Conservation (phyloP, 2,113 vertebrate species). For the Laticauda laticaudata region DNA sequence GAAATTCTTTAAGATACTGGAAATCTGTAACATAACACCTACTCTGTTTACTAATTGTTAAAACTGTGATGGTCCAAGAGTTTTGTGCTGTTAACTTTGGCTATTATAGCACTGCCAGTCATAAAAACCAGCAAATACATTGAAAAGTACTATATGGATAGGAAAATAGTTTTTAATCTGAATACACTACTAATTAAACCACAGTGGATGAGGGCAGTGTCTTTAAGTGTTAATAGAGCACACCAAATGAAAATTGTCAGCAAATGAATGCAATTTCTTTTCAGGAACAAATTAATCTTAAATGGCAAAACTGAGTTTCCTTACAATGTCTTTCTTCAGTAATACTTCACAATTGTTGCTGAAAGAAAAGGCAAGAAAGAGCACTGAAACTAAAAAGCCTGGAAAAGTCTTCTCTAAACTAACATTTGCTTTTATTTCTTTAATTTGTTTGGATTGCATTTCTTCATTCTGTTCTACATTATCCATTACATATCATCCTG, state of each 20-base stretch:
- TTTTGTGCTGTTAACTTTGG: background rate
- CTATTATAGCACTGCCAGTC: background rate
- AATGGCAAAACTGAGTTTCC: background rate
- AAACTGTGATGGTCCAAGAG: background rate
- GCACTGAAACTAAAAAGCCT: background rate
- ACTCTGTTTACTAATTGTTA: background rate
- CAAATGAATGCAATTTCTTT: slow-evolving; percentile 5
- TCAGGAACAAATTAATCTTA: background rate
- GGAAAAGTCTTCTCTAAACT: background rate
- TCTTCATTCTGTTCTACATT: background rate
- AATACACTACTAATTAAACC: background rate
- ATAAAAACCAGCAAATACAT: background rate
- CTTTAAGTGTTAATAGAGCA: background rate
- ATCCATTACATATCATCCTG: background rate
- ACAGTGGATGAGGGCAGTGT: accelerated
- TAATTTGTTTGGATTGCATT: background rate
- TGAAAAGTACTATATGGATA: background rate
- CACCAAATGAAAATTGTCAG: background rate
- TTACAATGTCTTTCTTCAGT: background rate
- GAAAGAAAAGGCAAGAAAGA: slow-evolving; percentile 11
- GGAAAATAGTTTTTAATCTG: background rate
- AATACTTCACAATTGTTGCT: background rate
- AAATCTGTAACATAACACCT: background rate
- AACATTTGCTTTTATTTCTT: background rate
- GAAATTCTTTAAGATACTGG: background rate